These are phyloP conservation scores for Aspidoscelis tigris DNA, from an alignment of 2,113 vertebrate genomes.

Conservation along the genomic window DNA sequence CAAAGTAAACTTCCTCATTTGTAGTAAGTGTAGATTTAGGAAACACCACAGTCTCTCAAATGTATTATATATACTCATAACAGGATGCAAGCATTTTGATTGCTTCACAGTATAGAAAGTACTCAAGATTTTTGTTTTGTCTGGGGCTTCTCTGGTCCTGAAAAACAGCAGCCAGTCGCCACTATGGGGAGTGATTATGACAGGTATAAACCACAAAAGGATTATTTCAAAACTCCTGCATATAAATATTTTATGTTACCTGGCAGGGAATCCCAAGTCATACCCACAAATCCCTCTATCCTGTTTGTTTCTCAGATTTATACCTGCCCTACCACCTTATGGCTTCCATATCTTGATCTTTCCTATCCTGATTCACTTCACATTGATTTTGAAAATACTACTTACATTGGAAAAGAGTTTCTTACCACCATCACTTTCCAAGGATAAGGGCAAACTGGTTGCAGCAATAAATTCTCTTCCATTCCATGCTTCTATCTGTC, in stretches of 20 bases:
- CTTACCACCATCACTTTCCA: not conserved
- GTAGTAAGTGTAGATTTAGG: no score
- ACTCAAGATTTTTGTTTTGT: not conserved
- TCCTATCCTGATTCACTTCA: not conserved
- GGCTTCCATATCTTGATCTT: not conserved
- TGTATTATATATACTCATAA: no score
- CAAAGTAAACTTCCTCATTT: no score
- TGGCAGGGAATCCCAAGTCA: no score
- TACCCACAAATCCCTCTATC: not conserved
- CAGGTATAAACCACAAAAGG: no score
- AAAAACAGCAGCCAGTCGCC: no score
- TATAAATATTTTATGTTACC: no score
- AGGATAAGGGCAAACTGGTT: not conserved
- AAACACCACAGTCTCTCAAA: no score
- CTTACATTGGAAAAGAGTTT: not conserved
- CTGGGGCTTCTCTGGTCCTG: no score
- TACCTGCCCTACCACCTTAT: not conserved
- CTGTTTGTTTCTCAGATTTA: not conserved
- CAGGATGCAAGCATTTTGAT: not conserved
- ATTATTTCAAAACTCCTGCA: no score
- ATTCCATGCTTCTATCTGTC: fast-evolving
- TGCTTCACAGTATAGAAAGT: not conserved
- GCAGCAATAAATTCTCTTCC: not conserved
- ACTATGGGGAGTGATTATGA: no score
- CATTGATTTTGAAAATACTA: not conserved